These are phyloP conservation scores for Pseudachorutes palmiensis DNA, from an alignment of 1,140 invertebrate species.

Conservation along the genomic window DNA sequence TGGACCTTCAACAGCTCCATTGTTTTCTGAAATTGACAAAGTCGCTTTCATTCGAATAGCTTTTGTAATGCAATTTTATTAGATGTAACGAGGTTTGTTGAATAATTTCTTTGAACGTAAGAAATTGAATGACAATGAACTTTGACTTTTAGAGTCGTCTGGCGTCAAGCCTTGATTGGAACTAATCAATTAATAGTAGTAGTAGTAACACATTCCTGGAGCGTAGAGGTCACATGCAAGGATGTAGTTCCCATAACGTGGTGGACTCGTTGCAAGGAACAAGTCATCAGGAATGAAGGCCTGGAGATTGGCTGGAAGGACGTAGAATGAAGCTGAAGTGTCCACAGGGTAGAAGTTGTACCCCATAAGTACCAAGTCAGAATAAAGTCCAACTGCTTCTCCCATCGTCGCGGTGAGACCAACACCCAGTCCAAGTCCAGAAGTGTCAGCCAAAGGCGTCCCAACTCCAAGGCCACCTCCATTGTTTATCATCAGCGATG, in stretches of 20 bases:
- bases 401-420: background rate
- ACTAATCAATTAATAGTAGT: background rate
- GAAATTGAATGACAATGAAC: too few species aligned
- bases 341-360: background rate
- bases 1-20: too few species aligned
- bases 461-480: background rate
- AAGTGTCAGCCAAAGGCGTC: background rate
- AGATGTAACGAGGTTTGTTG: too few species aligned
- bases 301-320: background rate
- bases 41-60: too few species aligned
- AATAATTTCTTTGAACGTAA: too few species aligned
- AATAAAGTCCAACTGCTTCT: background rate
- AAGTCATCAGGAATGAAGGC: background rate
- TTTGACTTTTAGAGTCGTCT: too few species aligned
- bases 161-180: background rate
- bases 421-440: background rate
- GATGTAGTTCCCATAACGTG: background rate
- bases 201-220: background rate
- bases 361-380: background rate
- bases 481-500: background rate
- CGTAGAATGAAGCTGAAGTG: background rate
- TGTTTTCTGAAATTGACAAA: too few species aligned
- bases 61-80: too few species aligned
- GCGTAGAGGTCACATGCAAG: slow-evolving; percentile 5
- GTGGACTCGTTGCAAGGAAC: background rate